phyloP scores from a whole-genome alignment of 2,113 vertebrate species.

The Ciconia stormi region DNA sequence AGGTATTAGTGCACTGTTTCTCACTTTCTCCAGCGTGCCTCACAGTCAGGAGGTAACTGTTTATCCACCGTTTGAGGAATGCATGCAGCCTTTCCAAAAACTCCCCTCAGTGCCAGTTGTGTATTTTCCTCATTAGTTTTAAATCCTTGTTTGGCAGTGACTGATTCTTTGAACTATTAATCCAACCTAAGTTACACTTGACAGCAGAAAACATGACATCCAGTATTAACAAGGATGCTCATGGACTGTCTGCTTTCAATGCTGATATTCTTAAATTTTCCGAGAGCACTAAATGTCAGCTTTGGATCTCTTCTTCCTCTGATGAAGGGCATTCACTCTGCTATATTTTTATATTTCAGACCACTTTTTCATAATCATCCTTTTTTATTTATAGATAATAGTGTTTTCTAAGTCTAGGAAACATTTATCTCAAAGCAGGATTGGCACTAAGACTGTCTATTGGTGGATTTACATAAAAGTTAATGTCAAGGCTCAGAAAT shows the following conservation, averaged over 20 bases:
- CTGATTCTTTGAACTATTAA: neutral
- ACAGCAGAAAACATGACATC: neutral
- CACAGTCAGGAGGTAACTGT: neutral
- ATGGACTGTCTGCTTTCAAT: neutral
- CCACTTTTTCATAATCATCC: neutral
- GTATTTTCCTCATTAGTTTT: slow-evolving; percentile 39
- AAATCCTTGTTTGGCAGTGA: neutral
- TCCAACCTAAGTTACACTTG: neutral
- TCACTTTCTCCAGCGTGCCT: neutral
- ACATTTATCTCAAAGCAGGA: neutral
- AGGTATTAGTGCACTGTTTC: neutral
- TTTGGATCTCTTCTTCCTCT: neutral
- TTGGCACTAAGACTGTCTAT: neutral
- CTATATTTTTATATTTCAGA: neutral
- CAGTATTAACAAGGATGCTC: neutral
- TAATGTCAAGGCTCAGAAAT: neutral
- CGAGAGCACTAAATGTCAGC: neutral
- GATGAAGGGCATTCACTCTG: neutral
- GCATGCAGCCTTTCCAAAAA: neutral
- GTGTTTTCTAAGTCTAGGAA: neutral
- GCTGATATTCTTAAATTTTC: neutral
- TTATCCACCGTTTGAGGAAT: neutral
- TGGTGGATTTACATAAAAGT: neutral
- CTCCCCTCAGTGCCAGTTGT: neutral
- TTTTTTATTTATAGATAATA: neutral